A percentile compares a stretch with the other conserved stretches of the same genome.
Evolutionary conservation across 2,113 vertebrate genomes (phyloP).

Genomic region (Poicephalus gulielmi): DNA sequence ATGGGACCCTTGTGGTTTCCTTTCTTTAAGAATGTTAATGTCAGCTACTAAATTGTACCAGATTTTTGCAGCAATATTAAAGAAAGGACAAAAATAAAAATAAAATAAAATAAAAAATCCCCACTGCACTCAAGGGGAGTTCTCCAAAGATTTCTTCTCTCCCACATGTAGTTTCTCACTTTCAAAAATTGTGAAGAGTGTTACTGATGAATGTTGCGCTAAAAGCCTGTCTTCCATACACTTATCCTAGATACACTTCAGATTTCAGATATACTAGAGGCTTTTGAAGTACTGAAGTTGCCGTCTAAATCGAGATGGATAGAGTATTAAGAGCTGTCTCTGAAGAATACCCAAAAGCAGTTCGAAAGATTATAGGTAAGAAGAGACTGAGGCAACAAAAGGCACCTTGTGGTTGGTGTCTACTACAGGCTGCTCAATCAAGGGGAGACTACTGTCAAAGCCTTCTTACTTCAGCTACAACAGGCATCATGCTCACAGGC

Average conservation of each 20-base stretch:
- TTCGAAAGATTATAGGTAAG: neutral
- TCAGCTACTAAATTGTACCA: neutral
- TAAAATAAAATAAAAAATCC: neutral
- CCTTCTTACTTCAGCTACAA: neutral
- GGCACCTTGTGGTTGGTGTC: neutral
- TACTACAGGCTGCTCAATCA: neutral
- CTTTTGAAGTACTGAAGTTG: neutral
- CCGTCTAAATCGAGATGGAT: neutral
- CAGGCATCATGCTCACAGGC: neutral
- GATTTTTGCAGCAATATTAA: neutral
- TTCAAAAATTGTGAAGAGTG: neutral
- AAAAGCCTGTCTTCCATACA: neutral
- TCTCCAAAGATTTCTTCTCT: neutral
- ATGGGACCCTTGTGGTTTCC: neutral
- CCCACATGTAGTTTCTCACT: neutral
- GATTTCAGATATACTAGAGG: neutral
- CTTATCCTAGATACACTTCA: neutral
- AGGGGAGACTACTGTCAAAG: neutral
- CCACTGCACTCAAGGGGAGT: neutral
- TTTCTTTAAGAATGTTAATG: neutral
- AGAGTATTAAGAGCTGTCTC: neutral
- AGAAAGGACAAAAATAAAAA: neutral
- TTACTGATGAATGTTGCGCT: neutral
- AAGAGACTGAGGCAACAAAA: neutral
- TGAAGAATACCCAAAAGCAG: neutral